phyloP scores from a whole-genome alignment of 1,140 invertebrate genomes.

The Ceratina australensis region DNA sequence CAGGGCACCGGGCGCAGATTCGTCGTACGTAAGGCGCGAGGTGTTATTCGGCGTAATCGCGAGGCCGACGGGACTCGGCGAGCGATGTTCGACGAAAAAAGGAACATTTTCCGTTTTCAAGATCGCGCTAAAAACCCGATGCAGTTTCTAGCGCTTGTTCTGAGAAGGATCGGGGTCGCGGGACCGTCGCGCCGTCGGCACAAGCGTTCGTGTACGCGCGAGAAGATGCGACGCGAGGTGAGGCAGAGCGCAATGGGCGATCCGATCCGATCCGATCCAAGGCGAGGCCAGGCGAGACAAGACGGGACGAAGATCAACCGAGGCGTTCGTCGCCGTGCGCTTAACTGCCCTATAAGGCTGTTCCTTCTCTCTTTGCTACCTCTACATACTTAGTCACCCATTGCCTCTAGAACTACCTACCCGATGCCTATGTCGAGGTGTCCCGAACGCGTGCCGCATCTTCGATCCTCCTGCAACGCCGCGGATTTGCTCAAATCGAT shows the following conservation, averaged over 20 bases:
- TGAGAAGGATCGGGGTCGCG: slow-evolving; percentile 75
- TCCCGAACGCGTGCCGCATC: slow-evolving; percentile 21
- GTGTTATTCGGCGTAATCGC: neutral
- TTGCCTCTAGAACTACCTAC: slow-evolving; percentile 60
- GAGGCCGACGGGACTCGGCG: neutral
- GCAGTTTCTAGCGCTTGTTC: slow-evolving; percentile 68
- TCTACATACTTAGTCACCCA: slow-evolving; percentile 60
- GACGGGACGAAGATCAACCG: slow-evolving; percentile 62
- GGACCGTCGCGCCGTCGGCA: slow-evolving; percentile 59
- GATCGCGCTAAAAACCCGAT: slow-evolving; percentile 73
- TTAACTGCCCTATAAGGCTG: slow-evolving; percentile 76
- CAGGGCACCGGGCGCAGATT: neutral
- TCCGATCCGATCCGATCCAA: slow-evolving; percentile 53
- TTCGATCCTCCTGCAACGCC: neutral
- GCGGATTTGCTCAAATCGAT: slow-evolving; percentile 8
- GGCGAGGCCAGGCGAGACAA: slow-evolving; percentile 62
- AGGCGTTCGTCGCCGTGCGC: slow-evolving; percentile 65
- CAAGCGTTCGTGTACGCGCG: slow-evolving; percentile 52
- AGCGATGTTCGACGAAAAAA: slow-evolving; percentile 48
- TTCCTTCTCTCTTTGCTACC: slow-evolving; percentile 70
- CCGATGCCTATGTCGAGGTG: slow-evolving; percentile 30
- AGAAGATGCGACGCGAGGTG: slow-evolving; percentile 60
- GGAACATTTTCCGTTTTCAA: slow-evolving; percentile 72
- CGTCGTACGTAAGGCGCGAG: neutral
- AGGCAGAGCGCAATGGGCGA: slow-evolving; percentile 54